A percentile compares a stretch with the other conserved stretches of the same genome.
These are phyloP conservation scores for Eupithecia abbreviata DNA, from an alignment of 2,888 invertebrate genomes.

Conservation along the genomic window DNA sequence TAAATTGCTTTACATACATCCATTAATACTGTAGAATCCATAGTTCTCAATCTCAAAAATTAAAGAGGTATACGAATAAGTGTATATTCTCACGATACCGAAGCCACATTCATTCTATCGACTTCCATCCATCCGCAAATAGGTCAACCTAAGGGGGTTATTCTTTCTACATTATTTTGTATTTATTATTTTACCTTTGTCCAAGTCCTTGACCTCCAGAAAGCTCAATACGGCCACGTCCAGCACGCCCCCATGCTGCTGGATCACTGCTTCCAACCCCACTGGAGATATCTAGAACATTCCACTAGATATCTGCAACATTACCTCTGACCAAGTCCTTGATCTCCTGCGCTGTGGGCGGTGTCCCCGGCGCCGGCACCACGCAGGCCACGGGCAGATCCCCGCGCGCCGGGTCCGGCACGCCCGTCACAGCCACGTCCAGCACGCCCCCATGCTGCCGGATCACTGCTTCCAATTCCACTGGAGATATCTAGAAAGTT, in stretches of 20 bases:
- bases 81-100: too few relatives aligned
- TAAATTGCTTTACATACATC: too few relatives aligned
- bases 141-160: too few relatives aligned
- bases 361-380: conserved; percentile 45
- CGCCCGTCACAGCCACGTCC: conserved; percentile 62
- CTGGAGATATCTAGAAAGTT: conserved; percentile 59
- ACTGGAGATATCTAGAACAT: conserved; percentile 1
- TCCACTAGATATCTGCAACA: background rate
- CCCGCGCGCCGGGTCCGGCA: conserved; percentile 56
- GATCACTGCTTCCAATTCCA: conserved; percentile 62
- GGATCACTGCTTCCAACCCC: background rate
- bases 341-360: conserved; percentile 57
- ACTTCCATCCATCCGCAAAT: too few relatives aligned
- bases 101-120: too few relatives aligned
- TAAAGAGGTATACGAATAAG: too few relatives aligned
- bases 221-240: conserved; percentile 46
- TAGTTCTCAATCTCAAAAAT: too few relatives aligned
- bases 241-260: conserved; percentile 49
- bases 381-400: conserved; percentile 65
- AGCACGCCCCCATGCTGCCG: conserved; percentile 58
- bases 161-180: too few relatives aligned
- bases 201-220: too few relatives aligned
- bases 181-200: too few relatives aligned
- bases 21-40: too few relatives aligned
- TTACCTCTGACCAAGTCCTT: conserved; percentile 64